Evolutionary conservation across 2,113 vertebrate species (phyloP).

Genomic region (Agapornis roseicollis): DNA sequence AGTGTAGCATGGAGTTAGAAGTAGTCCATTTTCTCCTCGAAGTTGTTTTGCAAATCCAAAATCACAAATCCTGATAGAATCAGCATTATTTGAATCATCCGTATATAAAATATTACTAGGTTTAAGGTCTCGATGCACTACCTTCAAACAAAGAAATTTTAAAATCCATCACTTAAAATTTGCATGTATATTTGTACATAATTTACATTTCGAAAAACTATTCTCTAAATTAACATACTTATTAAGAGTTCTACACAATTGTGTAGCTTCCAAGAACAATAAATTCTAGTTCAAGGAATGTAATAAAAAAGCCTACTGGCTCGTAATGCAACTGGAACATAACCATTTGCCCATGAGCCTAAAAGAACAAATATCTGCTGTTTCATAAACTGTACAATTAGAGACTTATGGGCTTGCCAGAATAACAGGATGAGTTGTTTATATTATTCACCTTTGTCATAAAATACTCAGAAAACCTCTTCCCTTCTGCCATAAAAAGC

Average conservation of each 20-base stretch:
- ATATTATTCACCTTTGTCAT: not conserved
- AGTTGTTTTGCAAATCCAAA: slow-evolving; percentile 98
- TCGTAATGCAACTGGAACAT: not conserved
- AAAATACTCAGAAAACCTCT: not conserved
- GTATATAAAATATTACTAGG: slow-evolving; percentile 98
- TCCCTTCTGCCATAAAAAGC: not conserved
- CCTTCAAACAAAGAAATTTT: slow-evolving; percentile 71
- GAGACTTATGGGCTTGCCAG: not conserved
- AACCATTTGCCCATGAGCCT: not conserved
- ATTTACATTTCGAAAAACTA: not conserved
- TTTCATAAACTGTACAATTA: not conserved
- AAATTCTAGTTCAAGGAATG: not conserved
- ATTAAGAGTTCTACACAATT: not conserved
- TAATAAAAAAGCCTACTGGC: not conserved
- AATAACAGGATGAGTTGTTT: not conserved
- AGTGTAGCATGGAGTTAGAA: slow-evolving; percentile 95
- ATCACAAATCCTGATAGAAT: slow-evolving; percentile 97
- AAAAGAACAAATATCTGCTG: not conserved
- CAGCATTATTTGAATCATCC: slow-evolving; percentile 93
- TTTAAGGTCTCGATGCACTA: slow-evolving; percentile 96
- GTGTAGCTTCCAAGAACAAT: not conserved
- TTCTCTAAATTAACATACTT: not conserved
- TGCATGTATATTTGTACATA: not conserved
- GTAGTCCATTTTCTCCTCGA: slow-evolving; percentile 91
- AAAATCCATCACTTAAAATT: not conserved